Evolutionary conservation across 2,113 vertebrate species (phyloP), one percentile per base, ranked within the genome.

Genomic region (Chelonoidis abingdonii): DNA sequence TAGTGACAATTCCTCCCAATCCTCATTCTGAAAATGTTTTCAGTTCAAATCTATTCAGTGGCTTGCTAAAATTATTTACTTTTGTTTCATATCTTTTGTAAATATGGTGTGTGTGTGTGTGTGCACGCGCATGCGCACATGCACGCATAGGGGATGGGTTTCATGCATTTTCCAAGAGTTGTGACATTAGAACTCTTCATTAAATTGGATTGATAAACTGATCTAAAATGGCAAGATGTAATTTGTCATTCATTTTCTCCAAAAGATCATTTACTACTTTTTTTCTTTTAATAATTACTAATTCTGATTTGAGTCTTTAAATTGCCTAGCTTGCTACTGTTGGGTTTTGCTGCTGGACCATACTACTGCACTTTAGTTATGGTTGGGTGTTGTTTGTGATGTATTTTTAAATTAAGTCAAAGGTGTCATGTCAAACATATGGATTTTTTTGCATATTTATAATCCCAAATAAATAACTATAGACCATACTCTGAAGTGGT

Each of bases 261-360:
- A 76, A 76, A 76, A 47, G 41, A 44, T 47, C 11, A 76, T 47
- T 76, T 44, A 76, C 12, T 13, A 6, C 6, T 57, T 57, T 57
- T 57, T 57, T 57, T 11, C 22, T 22, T n/a, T 16, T 24, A 12
- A 76, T 76, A 41, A 44, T 44, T 25, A 17, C 41, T 89, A 38
- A 1, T 50, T 88, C 84, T 83, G 10, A 31, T 69, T 86, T 52
- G n/a, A 79, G 17, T 83, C 35, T 93, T 93, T 72, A 89, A 75
- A 10, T 27, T 59, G 1, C 65, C 35, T 69, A 69, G 3, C 35
- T 38, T n/a, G 65, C n/a, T 72, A 72, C 12, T 2, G 0, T 0
- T 59, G 2, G 41, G n/a, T 24, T 80, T 56, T 13, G 89, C 72
- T 29, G 78, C 7, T 50, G 14, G 44, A 62, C 62, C 25, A 57